These are phyloP conservation scores for Lepeophtheirus salmonis DNA, from an alignment of 1,140 invertebrate species.

Conservation along the genomic window DNA sequence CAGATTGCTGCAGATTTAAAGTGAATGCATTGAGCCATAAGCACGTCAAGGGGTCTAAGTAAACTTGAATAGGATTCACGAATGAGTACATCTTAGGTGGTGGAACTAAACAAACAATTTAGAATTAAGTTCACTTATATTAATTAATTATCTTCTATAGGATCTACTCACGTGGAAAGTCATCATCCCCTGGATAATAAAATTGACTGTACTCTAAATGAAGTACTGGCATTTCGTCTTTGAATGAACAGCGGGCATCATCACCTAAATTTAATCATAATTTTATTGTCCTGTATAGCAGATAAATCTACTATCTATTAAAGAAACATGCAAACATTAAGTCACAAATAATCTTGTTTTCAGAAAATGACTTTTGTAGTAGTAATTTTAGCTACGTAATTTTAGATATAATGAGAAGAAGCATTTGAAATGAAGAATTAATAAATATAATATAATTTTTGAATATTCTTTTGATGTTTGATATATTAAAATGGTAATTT, in stretches of 20 bases:
- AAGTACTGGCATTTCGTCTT: slow-evolving; percentile 65
- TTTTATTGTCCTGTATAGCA: no score
- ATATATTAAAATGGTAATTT: no score
- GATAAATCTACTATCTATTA: no score
- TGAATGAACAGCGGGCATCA: slow-evolving; percentile 56
- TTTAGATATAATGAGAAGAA: no score
- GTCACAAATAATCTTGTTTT: no score
- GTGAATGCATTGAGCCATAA: slow-evolving; percentile 86
- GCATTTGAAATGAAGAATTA: no score
- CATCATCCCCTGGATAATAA: slow-evolving; percentile 82
- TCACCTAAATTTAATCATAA: no score
- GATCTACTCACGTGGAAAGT: slow-evolving; percentile 58
- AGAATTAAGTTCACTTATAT: slow-evolving; percentile 17
- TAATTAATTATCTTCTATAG: neutral
- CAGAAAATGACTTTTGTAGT: no score
- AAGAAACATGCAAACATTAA: no score
- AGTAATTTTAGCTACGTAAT: no score
- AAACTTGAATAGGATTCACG: slow-evolving; percentile 64
- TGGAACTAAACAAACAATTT: slow-evolving; percentile 46
- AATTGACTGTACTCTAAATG: slow-evolving; percentile 92
- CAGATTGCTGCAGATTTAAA: slow-evolving; percentile 57
- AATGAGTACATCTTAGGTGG: slow-evolving; percentile 76
- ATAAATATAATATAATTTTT: no score
- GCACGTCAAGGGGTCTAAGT: slow-evolving; percentile 60
- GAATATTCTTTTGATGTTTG: no score